phyloP scores from a whole-genome alignment of 2,797 vertebrate species.

The Takifugu rubripes region DNA sequence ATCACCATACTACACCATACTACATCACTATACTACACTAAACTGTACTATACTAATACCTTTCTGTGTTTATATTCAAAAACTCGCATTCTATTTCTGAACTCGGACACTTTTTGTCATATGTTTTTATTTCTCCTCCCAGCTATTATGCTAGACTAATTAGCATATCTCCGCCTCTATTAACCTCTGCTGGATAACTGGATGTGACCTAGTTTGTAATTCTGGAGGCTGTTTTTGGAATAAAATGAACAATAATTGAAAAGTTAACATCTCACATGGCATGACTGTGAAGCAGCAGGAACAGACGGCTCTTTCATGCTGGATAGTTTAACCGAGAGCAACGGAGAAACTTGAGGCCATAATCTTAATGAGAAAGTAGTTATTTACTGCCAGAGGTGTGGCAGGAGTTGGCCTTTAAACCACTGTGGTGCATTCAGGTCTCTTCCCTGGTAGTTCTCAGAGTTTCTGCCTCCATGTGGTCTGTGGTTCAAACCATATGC shows the following conservation, averaged over 20 bases:
- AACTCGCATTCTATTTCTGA: not conserved
- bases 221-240: slow-evolving; percentile 10
- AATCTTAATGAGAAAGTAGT: too few species aligned
- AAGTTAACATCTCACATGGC: not conserved
- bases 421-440: slow-evolving; percentile 3
- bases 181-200: slow-evolving; percentile 16
- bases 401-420: too few species aligned
- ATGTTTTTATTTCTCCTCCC: not conserved
- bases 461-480: not conserved
- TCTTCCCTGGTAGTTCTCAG: not conserved
- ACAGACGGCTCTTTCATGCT: not conserved
- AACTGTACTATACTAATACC: too few species aligned
- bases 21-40: too few species aligned
- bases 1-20: too few species aligned
- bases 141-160: slow-evolving; percentile 20
- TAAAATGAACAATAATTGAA: slow-evolving; percentile 11
- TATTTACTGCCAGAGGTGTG: too few species aligned
- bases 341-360: too few species aligned
- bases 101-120: not conserved
- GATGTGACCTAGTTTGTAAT: slow-evolving; percentile 13
- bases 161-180: slow-evolving; percentile 20
- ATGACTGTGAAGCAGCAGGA: not conserved
- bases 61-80: not conserved
- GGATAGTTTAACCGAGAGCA: too few species aligned
- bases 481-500: slow-evolving; percentile 7